phyloP scores from a whole-genome alignment of 2,113 vertebrate species.

The Carassius carassius region DNA sequence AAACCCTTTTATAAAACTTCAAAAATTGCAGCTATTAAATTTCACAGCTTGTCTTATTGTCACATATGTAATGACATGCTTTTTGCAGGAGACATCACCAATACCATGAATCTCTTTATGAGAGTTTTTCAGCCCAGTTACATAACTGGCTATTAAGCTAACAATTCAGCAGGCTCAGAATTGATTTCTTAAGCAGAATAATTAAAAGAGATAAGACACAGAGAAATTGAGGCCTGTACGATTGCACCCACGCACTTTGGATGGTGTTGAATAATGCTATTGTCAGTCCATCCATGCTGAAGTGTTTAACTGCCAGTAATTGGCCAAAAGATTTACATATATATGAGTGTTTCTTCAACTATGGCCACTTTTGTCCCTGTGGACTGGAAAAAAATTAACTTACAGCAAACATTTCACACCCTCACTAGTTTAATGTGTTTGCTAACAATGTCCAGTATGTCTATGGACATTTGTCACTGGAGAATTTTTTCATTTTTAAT shows the following conservation, averaged over 20 bases:
- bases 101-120: background rate
- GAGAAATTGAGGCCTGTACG: background rate
- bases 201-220: conserved; percentile 29
- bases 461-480: background rate
- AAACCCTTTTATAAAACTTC: conserved; percentile 14
- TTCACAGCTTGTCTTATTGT: background rate
- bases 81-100: conserved; percentile 9
- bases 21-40: background rate
- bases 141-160: conserved; percentile 34
- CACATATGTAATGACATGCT: background rate
- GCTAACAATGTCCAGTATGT: background rate
- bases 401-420: background rate
- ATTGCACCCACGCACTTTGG: background rate
- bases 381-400: background rate
- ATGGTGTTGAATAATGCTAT: conserved; percentile 23
- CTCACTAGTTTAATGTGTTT: background rate
- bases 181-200: conserved; percentile 26
- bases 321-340: background rate
- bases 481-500: background rate
- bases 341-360: conserved; percentile 1
- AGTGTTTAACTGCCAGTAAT: conserved; percentile 24
- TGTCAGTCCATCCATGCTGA: conserved; percentile 1
- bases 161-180: conserved; percentile 5
- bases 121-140: background rate
- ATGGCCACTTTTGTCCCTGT: background rate